Evolutionary conservation across 2,797 vertebrate genomes (phyloP).

Genomic region (Pseudocheirus occidentalis): DNA sequence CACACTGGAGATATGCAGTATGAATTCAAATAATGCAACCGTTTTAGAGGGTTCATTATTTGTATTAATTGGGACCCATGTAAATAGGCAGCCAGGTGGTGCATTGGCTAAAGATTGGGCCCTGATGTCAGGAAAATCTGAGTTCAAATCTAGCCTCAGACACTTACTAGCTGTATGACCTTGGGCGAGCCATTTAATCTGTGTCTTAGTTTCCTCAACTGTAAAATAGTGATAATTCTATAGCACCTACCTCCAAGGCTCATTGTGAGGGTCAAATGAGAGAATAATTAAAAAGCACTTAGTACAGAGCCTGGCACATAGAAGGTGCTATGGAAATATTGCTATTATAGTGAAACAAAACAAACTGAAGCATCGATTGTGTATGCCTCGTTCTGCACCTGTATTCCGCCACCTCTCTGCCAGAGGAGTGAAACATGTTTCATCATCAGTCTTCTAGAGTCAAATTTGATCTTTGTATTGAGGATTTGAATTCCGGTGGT

Average conservation of each 20-base stretch:
- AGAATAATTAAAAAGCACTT: not conserved
- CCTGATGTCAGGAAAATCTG: not conserved
- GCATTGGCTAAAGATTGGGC: not conserved
- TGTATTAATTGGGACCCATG: not conserved
- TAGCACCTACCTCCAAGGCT: not conserved
- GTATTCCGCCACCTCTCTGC: not conserved
- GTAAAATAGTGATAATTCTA: not conserved
- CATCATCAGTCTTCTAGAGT: not conserved
- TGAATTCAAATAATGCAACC: not conserved
- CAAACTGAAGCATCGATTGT: not conserved
- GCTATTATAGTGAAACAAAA: not conserved
- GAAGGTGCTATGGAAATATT: not conserved
- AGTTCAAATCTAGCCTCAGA: not conserved
- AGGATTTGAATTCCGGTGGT: too few relatives aligned
- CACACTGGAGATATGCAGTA: not conserved
- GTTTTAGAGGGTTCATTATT: not conserved
- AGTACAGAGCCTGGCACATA: not conserved
- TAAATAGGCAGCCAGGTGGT: not conserved
- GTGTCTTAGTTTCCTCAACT: not conserved
- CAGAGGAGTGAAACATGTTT: not conserved
- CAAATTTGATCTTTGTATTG: not conserved
- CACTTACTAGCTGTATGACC: not conserved
- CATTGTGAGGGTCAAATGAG: not conserved
- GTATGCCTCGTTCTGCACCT: not conserved
- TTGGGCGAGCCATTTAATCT: not conserved